Conservation (phyloP, 1,140 invertebrate genomes). For the Euura saliciscinereae region DNA sequence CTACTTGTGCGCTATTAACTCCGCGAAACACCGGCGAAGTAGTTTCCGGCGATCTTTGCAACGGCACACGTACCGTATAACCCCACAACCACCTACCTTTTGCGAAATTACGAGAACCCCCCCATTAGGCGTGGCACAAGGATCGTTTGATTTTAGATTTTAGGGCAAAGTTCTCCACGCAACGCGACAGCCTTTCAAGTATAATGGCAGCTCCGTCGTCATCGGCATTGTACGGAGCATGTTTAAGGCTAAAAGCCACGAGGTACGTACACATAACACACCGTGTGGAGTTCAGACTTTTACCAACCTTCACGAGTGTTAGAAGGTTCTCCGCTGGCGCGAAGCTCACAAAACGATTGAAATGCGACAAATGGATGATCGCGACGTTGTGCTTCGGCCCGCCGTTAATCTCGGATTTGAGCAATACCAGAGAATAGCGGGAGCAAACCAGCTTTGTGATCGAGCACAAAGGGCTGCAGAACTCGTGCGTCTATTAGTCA, state of each 20-base stretch:
- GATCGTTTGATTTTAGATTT: slow-evolving; percentile 1
- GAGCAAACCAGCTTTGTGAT: no score
- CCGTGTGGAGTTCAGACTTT: slow-evolving; percentile 43
- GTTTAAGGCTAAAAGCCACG: slow-evolving; percentile 50
- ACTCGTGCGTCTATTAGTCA: not conserved
- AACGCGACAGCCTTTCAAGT: slow-evolving; percentile 27
- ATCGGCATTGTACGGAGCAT: slow-evolving; percentile 27
- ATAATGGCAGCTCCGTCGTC: slow-evolving; percentile 43
- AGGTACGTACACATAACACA: not conserved
- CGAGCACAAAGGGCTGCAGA: not conserved
- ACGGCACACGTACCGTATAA: no score
- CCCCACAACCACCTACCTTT: no score
- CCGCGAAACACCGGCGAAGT: no score
- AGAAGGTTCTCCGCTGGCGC: slow-evolving; percentile 49
- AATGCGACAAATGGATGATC: slow-evolving; percentile 46
- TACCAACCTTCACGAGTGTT: slow-evolving; percentile 46
- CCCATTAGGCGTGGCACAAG: no score
- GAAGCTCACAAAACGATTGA: slow-evolving; percentile 43
- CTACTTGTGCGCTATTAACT: no score
- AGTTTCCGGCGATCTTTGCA: no score
- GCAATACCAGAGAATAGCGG: no score
- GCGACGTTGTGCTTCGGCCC: no score
- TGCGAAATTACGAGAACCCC: no score
- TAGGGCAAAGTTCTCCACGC: not conserved
- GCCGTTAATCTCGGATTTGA: no score